Conservation (phyloP, 2,888 invertebrate species). For the Cinara cedri region DNA sequence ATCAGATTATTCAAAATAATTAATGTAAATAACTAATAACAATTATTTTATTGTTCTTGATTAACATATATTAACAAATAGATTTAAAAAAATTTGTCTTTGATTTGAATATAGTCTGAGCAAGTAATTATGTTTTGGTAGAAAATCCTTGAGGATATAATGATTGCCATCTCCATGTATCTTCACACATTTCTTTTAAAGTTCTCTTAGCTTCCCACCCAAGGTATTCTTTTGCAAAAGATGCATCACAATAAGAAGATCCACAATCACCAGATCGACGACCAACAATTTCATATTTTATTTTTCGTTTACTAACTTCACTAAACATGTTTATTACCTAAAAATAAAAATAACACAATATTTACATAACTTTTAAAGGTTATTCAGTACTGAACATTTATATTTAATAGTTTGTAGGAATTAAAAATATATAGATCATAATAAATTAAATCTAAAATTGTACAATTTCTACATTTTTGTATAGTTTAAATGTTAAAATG, state of each 20-base stretch:
- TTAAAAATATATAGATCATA: too few species aligned
- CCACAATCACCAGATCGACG: constrained; percentile 86
- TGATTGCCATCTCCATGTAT: constrained; percentile 89
- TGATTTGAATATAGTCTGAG: not conserved
- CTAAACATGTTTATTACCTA: constrained; percentile 60
- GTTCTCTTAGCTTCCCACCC: constrained; percentile 82
- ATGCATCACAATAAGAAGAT: constrained; percentile 82
- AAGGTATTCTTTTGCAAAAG: constrained; percentile 75
- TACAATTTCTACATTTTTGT: not conserved
- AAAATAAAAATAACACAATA: not conserved
- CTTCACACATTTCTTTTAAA: constrained; percentile 82
- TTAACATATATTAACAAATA: not conserved
- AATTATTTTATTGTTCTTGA: not conserved
- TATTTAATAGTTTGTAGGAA: too few species aligned
- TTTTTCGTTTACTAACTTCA: constrained; percentile 68
- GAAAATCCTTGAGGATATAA: constrained; percentile 78
- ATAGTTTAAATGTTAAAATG: not conserved
- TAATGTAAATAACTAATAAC: too few species aligned
- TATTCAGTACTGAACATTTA: too few species aligned
- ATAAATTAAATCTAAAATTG: not conserved
- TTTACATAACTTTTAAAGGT: too few species aligned
- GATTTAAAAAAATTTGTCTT: not conserved
- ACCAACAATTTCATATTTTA: constrained; percentile 75
- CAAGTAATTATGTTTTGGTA: constrained; percentile 38
- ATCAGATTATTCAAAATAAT: too few species aligned